Base-by-base conservation (phyloP, 2,113 vertebrate species). In the Calypte anna region DNA sequence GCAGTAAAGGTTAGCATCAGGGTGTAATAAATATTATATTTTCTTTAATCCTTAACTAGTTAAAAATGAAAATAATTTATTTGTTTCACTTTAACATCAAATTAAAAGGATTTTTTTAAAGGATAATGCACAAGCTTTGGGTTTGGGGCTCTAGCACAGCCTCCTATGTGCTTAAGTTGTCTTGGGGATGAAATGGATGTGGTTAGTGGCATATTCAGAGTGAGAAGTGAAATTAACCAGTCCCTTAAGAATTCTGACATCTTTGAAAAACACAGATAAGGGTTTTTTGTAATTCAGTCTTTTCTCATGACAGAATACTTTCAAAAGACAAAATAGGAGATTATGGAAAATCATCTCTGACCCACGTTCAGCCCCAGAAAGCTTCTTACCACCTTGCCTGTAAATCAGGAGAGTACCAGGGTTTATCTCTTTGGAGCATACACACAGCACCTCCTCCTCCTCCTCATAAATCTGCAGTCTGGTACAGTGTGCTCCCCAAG, bases 401-500 rank as follows among this genome's bases (percentile, higher is more conserved):
- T 46, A 73, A 40, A 61, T 64, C 44, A 31, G 80, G 62, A 69
- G 28, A 11, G 30, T 40, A 15, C 7, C 1, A 0, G n/a, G 18
- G 21, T 88, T 86, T 73, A 33, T 50, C 70, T 85, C 36, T n/a
- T 48, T 1, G 2, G 40, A 88, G 67, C 62, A 61, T 15, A 18
- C 27, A 15, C n/a, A 7, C 2, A 2, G 1, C 20, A 21, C 44
- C 40, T 82, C 38, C 3, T 0, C 68, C 58, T 74, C 68, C 58
- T 74, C 27, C 74, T 83, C 63, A 12, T 54, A 48, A 24, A 61
- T 59, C 79, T 53, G 33, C 77, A 25, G 54, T 59, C n/a, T 0
- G 0, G 20, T 43, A 3, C 2, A n/a, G 0, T 10, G 2, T 4
- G 21, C 22, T 12, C 31, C 46, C 22, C 1, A 3, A 10, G 38